Conservation (phyloP, 2,888 invertebrate species). For the Halictus ligatus region DNA sequence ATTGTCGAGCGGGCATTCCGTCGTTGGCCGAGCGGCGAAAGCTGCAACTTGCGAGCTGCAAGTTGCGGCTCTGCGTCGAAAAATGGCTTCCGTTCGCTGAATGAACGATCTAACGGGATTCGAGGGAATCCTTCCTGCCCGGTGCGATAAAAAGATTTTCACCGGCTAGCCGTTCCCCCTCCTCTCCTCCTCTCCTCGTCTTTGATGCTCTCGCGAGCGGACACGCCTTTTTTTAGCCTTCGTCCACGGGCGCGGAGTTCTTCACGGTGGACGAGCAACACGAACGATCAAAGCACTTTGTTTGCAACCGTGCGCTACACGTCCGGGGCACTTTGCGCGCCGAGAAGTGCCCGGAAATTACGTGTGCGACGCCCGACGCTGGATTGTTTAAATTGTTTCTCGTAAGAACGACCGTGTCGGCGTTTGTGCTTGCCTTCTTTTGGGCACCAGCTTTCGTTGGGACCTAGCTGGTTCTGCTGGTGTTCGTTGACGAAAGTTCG, state of each 20-base stretch:
- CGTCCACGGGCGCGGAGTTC: not conserved
- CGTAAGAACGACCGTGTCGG: not conserved
- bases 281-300: constrained; percentile 21
- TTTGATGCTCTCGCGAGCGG: not conserved
- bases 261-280: constrained; percentile 13
- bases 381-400: not conserved
- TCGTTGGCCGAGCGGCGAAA: not conserved
- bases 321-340: not conserved
- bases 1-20: not conserved
- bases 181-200: not conserved
- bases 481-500: not conserved
- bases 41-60: not conserved
- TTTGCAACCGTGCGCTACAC: not conserved
- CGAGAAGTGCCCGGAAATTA: constrained; percentile 10
- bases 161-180: not conserved
- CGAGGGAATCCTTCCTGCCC: not conserved
- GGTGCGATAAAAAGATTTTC: not conserved
- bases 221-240: constrained; percentile 25
- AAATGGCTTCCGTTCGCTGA: not conserved
- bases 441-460: not conserved
- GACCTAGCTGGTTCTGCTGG: not conserved
- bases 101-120: constrained; percentile 1
- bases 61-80: not conserved
- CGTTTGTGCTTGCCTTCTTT: not conserved
- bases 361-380: not conserved